Base-by-base conservation (phyloP, 2,888 invertebrate species). In the Sphecodes monilicornis region DNA sequence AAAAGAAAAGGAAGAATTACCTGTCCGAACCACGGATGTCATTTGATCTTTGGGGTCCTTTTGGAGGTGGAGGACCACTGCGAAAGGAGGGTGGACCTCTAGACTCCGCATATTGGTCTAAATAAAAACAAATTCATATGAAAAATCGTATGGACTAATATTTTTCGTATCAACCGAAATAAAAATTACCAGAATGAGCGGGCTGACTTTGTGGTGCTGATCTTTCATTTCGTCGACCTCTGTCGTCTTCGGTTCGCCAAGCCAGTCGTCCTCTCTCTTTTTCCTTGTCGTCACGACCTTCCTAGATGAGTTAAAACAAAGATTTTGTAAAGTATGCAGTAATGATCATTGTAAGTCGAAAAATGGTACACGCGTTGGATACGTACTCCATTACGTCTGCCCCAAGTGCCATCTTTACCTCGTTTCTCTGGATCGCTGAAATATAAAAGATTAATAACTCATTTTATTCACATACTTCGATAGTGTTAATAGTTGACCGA, bases 161-260 rank as follows among this genome's bases (percentile, higher is more conserved):
- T n/a, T n/a, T n/a, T n/a, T n/a, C n/a, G n/a, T n/a, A 32, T 54
- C 26, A 18, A 46, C 10, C 10, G 29, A 8, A 74, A 66, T 43
- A n/a, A 18, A 60, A 76, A 64, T 77, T 86, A 93, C 93, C 93
- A 79, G 91, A 86, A 83, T 91, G 92, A 80, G 89, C 78, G 57
- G 86, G 85, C 76, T 91, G 90, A 90, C 81, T 89, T 50, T 89
- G 88, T 11, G 87, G 80, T 22, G 87, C 81, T 3, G 91, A 87
- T 90, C 86, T 92, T 22, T 93, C 93, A 5, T 66, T 82, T 82
- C 86, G 92, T 77, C 90, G 87, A 78, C 89, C 89, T 89, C 87
- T 90, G n/a, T 94, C 93, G 16, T 92, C 92, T 29, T 94, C 94
- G 5, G 91, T 91, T 76, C 94, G 91, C 94, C 94, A 94, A 76